Evolutionary conservation across 2,888 invertebrate species (phyloP).

Genomic region (Tribolium freemani): DNA sequence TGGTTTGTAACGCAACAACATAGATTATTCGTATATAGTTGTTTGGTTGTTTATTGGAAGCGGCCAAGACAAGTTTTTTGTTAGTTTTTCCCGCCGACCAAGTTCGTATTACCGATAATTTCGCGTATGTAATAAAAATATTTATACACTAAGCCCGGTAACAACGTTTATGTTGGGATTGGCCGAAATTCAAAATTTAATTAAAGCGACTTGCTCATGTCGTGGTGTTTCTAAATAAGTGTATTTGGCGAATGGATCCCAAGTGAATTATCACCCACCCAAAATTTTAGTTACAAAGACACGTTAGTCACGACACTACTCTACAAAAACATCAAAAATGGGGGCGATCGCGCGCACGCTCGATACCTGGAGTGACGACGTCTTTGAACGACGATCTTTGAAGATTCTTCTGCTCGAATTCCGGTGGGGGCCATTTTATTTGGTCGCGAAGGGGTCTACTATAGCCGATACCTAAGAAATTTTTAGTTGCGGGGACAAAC

Average conservation of each 20-base stretch:
- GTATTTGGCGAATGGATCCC: slow-evolving; percentile 20
- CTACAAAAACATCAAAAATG: slow-evolving; percentile 30
- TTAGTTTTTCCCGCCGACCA: slow-evolving; percentile 10
- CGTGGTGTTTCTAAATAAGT: slow-evolving; percentile 33
- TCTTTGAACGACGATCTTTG: slow-evolving; percentile 61
- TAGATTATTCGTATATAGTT: slow-evolving; percentile 6
- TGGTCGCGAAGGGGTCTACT: slow-evolving; percentile 57
- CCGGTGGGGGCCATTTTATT: slow-evolving; percentile 60
- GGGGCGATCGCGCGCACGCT: slow-evolving; percentile 51
- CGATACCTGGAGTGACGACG: slow-evolving; percentile 63
- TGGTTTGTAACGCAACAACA: slow-evolving; percentile 8
- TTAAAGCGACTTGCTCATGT: slow-evolving; percentile 37
- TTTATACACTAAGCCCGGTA: slow-evolving; percentile 28
- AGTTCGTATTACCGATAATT: slow-evolving; percentile 6
- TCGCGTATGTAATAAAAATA: slow-evolving; percentile 21
- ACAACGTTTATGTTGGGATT: slow-evolving; percentile 35
- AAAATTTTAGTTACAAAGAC: slow-evolving; percentile 23
- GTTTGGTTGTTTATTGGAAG: slow-evolving; percentile 8
- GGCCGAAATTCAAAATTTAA: slow-evolving; percentile 41
- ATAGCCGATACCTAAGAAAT: slow-evolving; percentile 50
- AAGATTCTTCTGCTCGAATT: slow-evolving; percentile 56
- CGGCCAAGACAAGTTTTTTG: slow-evolving; percentile 9
- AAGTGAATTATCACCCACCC: slow-evolving; percentile 2
- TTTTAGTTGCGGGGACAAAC: slow-evolving; percentile 12
- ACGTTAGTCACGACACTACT: slow-evolving; percentile 28